Conservation (phyloP, 1,140 invertebrate genomes). For the Phymastichus coffea region DNA sequence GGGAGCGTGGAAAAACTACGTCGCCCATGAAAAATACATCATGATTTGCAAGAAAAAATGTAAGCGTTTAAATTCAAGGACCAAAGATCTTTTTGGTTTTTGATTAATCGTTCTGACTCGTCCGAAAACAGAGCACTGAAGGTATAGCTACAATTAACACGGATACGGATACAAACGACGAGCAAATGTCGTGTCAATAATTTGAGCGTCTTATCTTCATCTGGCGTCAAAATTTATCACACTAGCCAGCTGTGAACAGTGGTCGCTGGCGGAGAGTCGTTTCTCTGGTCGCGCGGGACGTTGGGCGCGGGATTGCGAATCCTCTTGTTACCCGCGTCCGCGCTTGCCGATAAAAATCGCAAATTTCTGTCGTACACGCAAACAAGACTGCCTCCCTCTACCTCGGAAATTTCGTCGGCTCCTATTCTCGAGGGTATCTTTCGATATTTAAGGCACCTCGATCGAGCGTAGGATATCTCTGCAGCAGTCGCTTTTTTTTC, state of each 20-base stretch:
- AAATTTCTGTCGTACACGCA: slow-evolving; percentile 43
- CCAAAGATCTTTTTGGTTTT: no score
- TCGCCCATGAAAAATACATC: no score
- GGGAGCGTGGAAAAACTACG: no score
- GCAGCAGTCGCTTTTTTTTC: slow-evolving; percentile 10
- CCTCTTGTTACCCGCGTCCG: slow-evolving; percentile 33
- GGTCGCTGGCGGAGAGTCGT: no score
- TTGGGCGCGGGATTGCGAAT: slow-evolving; percentile 41
- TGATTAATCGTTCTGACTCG: no score
- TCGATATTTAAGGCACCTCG: slow-evolving; percentile 33
- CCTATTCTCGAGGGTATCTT: neutral
- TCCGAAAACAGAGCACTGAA: no score
- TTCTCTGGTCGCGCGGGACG: no score
- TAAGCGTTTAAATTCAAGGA: no score
- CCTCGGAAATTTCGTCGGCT: slow-evolving; percentile 11
- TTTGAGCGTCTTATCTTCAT: slow-evolving; percentile 9
- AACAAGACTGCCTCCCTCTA: slow-evolving; percentile 33
- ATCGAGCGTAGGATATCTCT: slow-evolving; percentile 32
- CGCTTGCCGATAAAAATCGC: slow-evolving; percentile 43
- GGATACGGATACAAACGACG: no score
- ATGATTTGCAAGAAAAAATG: no score
- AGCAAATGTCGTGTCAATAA: no score
- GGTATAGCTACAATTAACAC: no score
- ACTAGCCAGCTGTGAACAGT: slow-evolving; percentile 26
- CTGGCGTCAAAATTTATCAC: slow-evolving; percentile 18